Base-by-base conservation (phyloP, 2,797 vertebrate species). In the Hypotaenidia okinawae region DNA sequence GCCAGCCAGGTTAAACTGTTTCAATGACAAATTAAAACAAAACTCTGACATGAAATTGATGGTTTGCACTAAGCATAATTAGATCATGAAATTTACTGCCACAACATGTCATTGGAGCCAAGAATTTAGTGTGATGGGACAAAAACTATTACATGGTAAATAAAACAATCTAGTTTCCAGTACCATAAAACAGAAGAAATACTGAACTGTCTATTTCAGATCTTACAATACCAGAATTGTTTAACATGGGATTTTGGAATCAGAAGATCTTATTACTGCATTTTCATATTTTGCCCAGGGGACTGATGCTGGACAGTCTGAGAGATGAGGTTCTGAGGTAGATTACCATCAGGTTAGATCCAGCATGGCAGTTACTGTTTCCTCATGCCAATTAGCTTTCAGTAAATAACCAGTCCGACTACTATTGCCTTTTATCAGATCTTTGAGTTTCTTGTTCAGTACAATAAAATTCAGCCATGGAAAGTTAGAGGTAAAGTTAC, bases 101-200 rank as follows among this genome's bases (percentile, higher is more conserved):
- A 76, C 35, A 45, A 43, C 35, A 80, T 87, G 59, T 84, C 35
- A 76, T 1, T 86, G 43, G 25, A 66, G 55, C 28, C 58, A 85
- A 78, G 30, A 92, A 81, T 75, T 91, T 47, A 63, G 33, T 1
- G 0, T 15, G 52, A 82, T 47, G 47, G 52, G 77, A 77, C 17
- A 74, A 91, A 90, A 58, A 5, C 14, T 33, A 41, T 66, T 83
- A 72, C 4, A 72, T 8, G 9, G n/a, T 57, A 87, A 84, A 76
- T 25, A 90, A 70, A 90, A 9, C 18, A 84, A 90, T 88, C 52
- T 84, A 35, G 33, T 94, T 91, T 92, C 79, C 57, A 92, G 62
- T 33, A 78, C 75, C 19, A 12, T 35, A 49, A 79, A 79, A 11
- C 8, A 7, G 35, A 88, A 84, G 52, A 87, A 87, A 84, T 69